These are phyloP conservation scores for Chymomyza caudatula DNA, from an alignment of 2,888 invertebrate genomes.

Conservation along the genomic window DNA sequence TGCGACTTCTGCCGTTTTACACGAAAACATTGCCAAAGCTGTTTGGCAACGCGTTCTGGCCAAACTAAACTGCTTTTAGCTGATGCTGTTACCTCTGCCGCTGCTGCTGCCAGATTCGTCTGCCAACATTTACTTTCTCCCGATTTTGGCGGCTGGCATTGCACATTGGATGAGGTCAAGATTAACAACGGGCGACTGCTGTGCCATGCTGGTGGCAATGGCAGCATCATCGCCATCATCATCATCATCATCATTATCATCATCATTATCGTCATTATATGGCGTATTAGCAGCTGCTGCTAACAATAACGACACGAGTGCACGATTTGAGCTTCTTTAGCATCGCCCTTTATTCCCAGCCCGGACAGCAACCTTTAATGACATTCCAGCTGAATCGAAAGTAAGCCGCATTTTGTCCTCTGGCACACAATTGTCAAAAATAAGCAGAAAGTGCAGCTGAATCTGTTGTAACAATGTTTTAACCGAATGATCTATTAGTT, in stretches of 20 bases:
- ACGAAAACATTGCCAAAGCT: background rate
- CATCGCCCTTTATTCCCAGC: background rate
- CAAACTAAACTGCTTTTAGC: conserved; percentile 6
- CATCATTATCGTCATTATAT: conserved; percentile 43
- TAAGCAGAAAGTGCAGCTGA: background rate
- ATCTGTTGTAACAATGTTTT: background rate
- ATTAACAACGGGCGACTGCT: conserved; percentile 34
- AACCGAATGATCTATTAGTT: too few relatives aligned
- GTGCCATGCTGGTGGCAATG: conserved; percentile 17
- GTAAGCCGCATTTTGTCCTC: background rate
- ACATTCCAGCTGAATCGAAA: background rate
- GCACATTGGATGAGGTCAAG: conserved; percentile 64
- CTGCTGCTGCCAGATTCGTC: conserved; percentile 7
- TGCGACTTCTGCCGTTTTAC: background rate
- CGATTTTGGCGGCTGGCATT: conserved; percentile 50
- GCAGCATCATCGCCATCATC: background rate
- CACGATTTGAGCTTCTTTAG: background rate
- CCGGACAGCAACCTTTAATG: background rate
- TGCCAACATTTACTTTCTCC: conserved; percentile 57
- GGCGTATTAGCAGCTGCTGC: conserved; percentile 44
- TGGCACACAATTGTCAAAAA: background rate
- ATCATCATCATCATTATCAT: background rate
- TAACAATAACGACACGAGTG: background rate
- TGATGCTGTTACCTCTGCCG: conserved; percentile 11
- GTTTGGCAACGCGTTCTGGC: background rate